Percentiles rank a stretch among this genome's conserved stretches.
Conservation (phyloP, 2,797 vertebrate genomes). For the Melanotaenia pygmaea region DNA sequence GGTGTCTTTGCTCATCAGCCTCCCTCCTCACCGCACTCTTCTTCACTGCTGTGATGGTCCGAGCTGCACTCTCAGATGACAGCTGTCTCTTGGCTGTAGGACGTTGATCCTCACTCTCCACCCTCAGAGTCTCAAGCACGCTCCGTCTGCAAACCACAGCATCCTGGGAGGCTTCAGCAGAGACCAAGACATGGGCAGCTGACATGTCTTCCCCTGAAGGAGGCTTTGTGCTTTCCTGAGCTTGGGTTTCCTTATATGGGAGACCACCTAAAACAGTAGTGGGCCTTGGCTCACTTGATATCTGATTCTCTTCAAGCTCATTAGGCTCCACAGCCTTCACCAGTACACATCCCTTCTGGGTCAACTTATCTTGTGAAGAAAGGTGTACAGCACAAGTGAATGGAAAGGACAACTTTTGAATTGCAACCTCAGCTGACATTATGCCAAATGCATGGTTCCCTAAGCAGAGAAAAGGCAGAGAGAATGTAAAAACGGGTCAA, state of each 20-base stretch:
- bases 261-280: slow-evolving; percentile 24
- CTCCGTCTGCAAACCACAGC: slow-evolving; percentile 44
- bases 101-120: slow-evolving; percentile 77
- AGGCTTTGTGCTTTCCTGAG: slow-evolving; percentile 16
- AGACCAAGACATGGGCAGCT: slow-evolving; percentile 14
- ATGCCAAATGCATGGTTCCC: slow-evolving; percentile 67
- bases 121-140: slow-evolving; percentile 68
- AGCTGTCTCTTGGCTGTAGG: slow-evolving; percentile 82
- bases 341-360: slow-evolving; percentile 46
- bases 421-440: slow-evolving; percentile 74
- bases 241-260: slow-evolving; percentile 32
- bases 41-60: slow-evolving; percentile 79
- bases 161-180: slow-evolving; percentile 22
- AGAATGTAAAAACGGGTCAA: slow-evolving; percentile 19
- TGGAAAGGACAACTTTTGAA: slow-evolving; percentile 80
- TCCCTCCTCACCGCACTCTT: slow-evolving; percentile 80
- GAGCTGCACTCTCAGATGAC: slow-evolving; percentile 80
- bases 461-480: slow-evolving; percentile 40
- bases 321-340: slow-evolving; percentile 49
- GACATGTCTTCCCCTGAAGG: neutral
- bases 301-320: slow-evolving; percentile 40
- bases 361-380: slow-evolving; percentile 51
- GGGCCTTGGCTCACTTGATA: neutral
- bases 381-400: slow-evolving; percentile 59
- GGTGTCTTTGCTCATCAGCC: slow-evolving; percentile 51